Conservation (phyloP, 2,797 vertebrate genomes). For the Masticophis lateralis region DNA sequence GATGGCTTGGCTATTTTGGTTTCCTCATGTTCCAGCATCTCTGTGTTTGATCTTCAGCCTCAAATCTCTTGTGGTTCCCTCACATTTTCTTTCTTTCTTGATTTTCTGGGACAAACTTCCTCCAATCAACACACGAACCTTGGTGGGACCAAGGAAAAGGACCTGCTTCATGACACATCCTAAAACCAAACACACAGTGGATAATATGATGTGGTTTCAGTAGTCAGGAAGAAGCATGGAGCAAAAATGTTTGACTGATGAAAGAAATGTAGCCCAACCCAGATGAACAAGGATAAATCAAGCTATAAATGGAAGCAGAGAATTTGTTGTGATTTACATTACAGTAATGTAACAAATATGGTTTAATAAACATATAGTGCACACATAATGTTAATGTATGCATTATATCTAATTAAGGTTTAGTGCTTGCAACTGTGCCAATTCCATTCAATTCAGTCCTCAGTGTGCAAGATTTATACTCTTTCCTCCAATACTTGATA, state of each 20-base stretch:
- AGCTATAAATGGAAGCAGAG: neutral
- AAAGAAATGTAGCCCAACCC: constrained; percentile 28
- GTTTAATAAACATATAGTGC: neutral
- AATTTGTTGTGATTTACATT: neutral
- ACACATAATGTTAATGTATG: neutral
- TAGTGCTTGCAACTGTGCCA: neutral
- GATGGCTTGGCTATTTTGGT: constrained; percentile 61
- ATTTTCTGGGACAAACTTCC: constrained; percentile 51
- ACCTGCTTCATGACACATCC: constrained; percentile 58
- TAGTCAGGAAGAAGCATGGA: constrained; percentile 47
- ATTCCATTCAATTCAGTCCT: neutral
- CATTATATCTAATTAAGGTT: neutral
- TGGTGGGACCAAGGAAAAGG: constrained; percentile 43
- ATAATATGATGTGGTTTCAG: constrained; percentile 50
- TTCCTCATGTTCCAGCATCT: constrained; percentile 57
- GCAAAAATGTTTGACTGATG: constrained; percentile 20
- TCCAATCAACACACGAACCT: constrained; percentile 59
- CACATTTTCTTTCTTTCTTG: constrained; percentile 44
- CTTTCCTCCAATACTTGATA: neutral
- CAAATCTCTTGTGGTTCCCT: constrained; percentile 66
- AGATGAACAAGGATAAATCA: neutral
- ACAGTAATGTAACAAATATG: neutral
- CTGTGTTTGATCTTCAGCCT: constrained; percentile 69
- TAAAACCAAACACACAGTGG: constrained; percentile 41
- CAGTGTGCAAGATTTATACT: neutral